phyloP scores from a whole-genome alignment of 2,113 vertebrate genomes.

The Bos taurus region DNA sequence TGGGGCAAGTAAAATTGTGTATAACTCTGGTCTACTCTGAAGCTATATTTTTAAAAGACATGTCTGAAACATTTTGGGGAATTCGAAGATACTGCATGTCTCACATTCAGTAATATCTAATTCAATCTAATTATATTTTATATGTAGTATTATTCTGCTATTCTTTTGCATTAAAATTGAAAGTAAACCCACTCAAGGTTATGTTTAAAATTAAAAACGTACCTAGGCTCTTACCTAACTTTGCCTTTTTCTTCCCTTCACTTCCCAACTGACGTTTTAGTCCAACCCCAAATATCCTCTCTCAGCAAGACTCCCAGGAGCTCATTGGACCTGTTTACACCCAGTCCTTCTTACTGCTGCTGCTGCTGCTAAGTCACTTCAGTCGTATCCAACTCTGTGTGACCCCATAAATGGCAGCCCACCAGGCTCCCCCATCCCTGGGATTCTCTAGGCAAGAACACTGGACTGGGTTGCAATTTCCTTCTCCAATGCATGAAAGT shows the following conservation, averaged over 20 bases:
- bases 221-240: neutral
- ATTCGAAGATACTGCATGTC: neutral
- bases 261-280: constrained; percentile 23
- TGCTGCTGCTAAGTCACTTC: too few relatives aligned
- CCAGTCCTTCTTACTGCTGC: neutral
- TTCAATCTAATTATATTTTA: neutral
- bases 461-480: too few relatives aligned
- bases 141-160: neutral
- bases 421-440: too few relatives aligned
- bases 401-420: too few relatives aligned
- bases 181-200: constrained; percentile 21
- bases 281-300: constrained; percentile 26
- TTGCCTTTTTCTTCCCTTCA: neutral
- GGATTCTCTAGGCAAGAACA: too few relatives aligned
- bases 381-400: too few relatives aligned
- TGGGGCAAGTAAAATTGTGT: neutral
- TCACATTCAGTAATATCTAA: neutral
- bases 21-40: neutral
- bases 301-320: constrained; percentile 36
- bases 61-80: neutral
- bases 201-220: neutral
- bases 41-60: neutral
- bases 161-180: constrained; percentile 35
- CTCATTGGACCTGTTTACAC: constrained; percentile 24
- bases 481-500: too few relatives aligned